phyloP scores from a whole-genome alignment of 2,113 vertebrate genomes.

The Mellivora capensis region DNA sequence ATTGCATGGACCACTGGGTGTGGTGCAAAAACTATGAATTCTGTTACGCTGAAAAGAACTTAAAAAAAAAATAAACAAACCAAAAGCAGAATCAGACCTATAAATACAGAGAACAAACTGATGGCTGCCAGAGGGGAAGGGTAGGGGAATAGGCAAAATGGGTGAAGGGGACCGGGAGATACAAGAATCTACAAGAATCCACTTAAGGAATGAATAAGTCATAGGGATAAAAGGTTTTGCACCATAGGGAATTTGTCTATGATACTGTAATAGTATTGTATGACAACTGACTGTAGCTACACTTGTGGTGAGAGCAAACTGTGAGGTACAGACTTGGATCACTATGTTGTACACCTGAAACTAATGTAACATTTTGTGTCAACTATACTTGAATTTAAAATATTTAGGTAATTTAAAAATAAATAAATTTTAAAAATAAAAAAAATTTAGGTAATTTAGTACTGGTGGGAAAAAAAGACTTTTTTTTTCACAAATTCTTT shows the following conservation, averaged over 20 bases:
- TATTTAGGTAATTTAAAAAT: background rate
- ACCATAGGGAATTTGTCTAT: background rate
- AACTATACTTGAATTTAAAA: background rate
- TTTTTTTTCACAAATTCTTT: background rate
- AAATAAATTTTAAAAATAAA: no score
- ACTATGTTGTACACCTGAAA: background rate
- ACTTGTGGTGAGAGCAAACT: background rate
- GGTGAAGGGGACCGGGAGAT: background rate
- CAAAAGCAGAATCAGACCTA: background rate
- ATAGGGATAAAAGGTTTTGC: background rate
- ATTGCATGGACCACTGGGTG: no score
- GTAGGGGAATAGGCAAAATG: background rate
- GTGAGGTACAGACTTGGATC: background rate
- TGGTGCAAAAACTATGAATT: no score
- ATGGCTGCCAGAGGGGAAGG: background rate
- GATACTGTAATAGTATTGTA: background rate
- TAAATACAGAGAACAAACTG: background rate
- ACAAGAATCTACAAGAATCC: background rate
- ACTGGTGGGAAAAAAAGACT: background rate
- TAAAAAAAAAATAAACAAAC: no score
- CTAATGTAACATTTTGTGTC: background rate
- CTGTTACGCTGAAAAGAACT: no score
- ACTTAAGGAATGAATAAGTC: background rate
- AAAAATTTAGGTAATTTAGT: background rate
- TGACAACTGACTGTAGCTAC: background rate